These are phyloP conservation scores for Chaetodon trifascialis DNA, from an alignment of 2,113 vertebrate species.

Conservation along the genomic window DNA sequence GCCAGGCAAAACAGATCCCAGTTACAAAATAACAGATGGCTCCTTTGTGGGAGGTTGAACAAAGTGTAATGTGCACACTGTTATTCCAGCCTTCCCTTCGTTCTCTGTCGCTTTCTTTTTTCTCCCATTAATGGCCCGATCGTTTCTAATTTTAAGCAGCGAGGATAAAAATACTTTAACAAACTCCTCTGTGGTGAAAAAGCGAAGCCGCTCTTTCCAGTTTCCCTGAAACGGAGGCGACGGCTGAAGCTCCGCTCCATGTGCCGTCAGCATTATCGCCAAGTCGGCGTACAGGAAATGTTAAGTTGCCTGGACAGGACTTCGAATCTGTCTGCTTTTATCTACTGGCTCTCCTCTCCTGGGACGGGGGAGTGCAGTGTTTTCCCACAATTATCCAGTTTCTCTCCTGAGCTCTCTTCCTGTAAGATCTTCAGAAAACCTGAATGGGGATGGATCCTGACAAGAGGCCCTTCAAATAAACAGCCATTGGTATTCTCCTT, in stretches of 20 bases:
- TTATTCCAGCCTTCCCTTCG: constrained; percentile 42
- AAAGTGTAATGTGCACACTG: constrained; percentile 60
- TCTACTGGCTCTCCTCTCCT: constrained; percentile 43
- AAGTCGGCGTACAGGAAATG: constrained; percentile 61
- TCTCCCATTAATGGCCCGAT: constrained; percentile 25
- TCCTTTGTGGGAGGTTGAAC: constrained; percentile 66
- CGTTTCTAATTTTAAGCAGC: constrained; percentile 34
- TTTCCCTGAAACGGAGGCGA: constrained; percentile 24
- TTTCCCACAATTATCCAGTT: constrained; percentile 72
- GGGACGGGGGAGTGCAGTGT: constrained; percentile 42
- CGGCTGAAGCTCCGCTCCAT: neutral
- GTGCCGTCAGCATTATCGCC: constrained; percentile 37
- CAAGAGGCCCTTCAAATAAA: constrained; percentile 37
- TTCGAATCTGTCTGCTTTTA: constrained; percentile 56
- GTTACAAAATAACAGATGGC: constrained; percentile 71
- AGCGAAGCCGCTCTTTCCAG: neutral
- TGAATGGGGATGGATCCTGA: constrained; percentile 40
- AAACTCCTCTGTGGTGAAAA: neutral
- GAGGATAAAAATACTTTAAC: constrained; percentile 6
- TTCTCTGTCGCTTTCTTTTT: constrained; percentile 16
- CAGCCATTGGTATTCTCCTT: constrained; percentile 31
- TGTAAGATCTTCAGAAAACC: constrained; percentile 58
- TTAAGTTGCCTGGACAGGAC: constrained; percentile 54
- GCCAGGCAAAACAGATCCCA: constrained; percentile 67
- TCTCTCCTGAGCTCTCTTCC: constrained; percentile 56